phyloP scores from a whole-genome alignment of 1,140 invertebrate genomes.

The Drosophila albomicans region DNA sequence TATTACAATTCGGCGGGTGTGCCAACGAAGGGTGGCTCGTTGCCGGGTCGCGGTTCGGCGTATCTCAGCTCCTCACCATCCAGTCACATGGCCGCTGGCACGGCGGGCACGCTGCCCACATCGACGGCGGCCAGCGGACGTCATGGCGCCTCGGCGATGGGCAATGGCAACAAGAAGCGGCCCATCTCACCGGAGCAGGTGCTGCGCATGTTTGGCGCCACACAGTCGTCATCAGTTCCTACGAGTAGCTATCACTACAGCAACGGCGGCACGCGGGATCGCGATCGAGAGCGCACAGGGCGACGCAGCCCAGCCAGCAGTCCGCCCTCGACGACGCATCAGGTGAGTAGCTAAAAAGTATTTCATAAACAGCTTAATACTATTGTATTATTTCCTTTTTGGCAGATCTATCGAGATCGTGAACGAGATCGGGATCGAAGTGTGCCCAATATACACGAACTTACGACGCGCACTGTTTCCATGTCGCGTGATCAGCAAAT shows the following conservation, averaged over 20 bases:
- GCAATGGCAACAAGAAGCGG: constrained; percentile 87
- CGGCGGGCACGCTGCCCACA: constrained; percentile 79
- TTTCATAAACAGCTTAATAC: not conserved
- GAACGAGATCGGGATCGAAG: constrained; percentile 84
- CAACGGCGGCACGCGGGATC: constrained; percentile 78
- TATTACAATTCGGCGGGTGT: constrained; percentile 84
- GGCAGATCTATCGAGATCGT: constrained; percentile 80
- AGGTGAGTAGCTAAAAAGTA: constrained; percentile 77
- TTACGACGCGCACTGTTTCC: constrained; percentile 92
- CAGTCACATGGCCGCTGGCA: constrained; percentile 85
- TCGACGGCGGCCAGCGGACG: constrained; percentile 75
- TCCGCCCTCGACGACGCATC: constrained; percentile 89
- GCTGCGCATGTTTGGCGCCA: constrained; percentile 88
- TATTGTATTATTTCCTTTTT: not conserved
- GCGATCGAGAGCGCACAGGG: constrained; percentile 71
- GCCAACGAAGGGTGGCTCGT: constrained; percentile 84
- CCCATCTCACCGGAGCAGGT: constrained; percentile 92
- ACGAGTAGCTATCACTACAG: constrained; percentile 85
- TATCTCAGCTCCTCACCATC: constrained; percentile 87
- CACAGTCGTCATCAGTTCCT: constrained; percentile 85
- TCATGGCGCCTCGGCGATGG: constrained; percentile 59
- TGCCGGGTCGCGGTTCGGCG: constrained; percentile 86
- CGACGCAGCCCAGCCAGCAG: constrained; percentile 90
- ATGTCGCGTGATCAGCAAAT: constrained; percentile 91
- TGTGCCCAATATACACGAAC: constrained; percentile 89